Evolutionary conservation across 2,888 invertebrate genomes (phyloP), one percentile per base, ranked within the genome.

Genomic region (Branchipolynoe longqiensis): DNA sequence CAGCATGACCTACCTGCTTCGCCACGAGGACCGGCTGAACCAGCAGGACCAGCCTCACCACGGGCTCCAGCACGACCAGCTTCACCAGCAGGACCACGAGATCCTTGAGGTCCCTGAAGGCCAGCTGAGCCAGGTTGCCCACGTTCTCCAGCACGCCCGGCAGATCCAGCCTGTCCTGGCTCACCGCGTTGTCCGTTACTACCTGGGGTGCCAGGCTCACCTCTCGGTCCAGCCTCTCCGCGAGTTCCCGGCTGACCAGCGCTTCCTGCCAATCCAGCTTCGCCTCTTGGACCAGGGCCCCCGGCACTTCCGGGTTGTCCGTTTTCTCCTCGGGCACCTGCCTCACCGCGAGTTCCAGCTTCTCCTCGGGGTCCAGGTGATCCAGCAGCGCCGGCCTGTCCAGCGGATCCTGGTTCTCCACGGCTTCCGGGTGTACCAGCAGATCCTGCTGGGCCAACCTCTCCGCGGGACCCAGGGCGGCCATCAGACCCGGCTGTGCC

Each of bases 361-460:
- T 28, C 25, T 41, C 87, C 87, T 31, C 84, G 14, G 48, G 48
- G 81, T 54, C 86, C 85, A 31, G 40, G 58, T 56, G 31, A 36
- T n/a, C 86, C 86, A 90, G n/a, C n/a, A n/a, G n/a, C n/a, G n/a
- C n/a, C n/a, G n/a, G n/a, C n/a, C n/a, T n/a, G 83, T 31, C 89
- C 89, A 8, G 69, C 22, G 18, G 31, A 56, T 36, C 89, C 89
- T 28, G 59, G 54, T 56, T 62, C 58, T 64, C 88, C 89, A 89
- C 96, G 95, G 12, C 82, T 62, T 41, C 89, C 89, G 25, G 81
- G 33, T 38, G 56, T 40, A n/a, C 87, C 86, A 28, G 62, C 62
- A 56, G 81, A 40, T 4, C 86, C 85, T 33, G 36, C 33, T 56
- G 82, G 82, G 41, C 88, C 88, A 56, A 69, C 31, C 14, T 64